These are phyloP conservation scores for Dipodomys ordii DNA, from an alignment of 2,113 vertebrate genomes.

Conservation along the genomic window DNA sequence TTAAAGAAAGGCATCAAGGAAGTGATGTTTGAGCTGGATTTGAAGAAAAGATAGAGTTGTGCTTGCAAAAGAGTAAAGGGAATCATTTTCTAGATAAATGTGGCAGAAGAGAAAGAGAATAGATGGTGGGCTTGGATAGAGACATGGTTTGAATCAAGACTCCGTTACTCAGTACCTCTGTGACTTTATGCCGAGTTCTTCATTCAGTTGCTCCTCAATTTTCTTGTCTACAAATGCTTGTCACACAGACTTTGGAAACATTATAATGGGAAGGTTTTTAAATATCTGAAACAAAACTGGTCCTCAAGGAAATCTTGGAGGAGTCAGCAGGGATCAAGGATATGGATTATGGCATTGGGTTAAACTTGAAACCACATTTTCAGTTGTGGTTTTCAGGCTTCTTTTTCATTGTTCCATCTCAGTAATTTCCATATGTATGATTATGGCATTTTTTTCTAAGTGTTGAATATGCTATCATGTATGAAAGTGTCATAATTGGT, in stretches of 20 bases:
- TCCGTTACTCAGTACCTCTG: not conserved
- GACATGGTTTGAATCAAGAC: not conserved
- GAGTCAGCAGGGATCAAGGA: not conserved
- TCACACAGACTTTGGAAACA: not conserved
- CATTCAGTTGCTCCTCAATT: not conserved
- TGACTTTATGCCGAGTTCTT: not conserved
- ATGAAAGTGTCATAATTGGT: not conserved
- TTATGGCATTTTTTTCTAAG: conserved; percentile 42
- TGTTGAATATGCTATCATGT: not conserved
- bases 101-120: not conserved
- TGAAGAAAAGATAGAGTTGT: not conserved
- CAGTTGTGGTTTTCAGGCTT: not conserved
- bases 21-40: not conserved
- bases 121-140: not conserved
- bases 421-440: not conserved
- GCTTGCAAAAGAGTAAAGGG: not conserved
- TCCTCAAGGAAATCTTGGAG: not conserved
- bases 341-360: not conserved
- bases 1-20: not conserved
- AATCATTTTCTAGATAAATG: not conserved
- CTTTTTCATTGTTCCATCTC: not conserved
- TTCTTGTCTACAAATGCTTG: not conserved
- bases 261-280: not conserved
- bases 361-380: not conserved
- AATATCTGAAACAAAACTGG: not conserved